Evolutionary conservation across 2,888 invertebrate species (phyloP).

Genomic region (Ormia ochracea): DNA sequence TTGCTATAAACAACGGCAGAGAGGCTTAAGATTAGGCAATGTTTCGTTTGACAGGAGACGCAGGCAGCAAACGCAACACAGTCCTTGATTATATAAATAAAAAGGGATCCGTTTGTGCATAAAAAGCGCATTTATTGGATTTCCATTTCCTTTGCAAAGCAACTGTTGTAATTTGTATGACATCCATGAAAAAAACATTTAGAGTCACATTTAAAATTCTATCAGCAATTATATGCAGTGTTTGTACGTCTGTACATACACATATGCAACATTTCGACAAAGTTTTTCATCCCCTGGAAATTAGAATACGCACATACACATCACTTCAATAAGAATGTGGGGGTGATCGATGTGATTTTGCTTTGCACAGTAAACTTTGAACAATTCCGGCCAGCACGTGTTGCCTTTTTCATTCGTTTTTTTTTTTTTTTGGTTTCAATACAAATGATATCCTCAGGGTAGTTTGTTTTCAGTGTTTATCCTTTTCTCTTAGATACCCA

Average conservation of each 20-base stretch:
- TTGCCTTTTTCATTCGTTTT: background rate
- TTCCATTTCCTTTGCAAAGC: slow-evolving; percentile 21
- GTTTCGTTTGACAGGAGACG: slow-evolving; percentile 8
- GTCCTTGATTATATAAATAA: background rate
- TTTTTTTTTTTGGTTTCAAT: slow-evolving; percentile 1
- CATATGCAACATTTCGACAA: background rate
- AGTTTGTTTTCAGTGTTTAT: slow-evolving; percentile 41
- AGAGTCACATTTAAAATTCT: slow-evolving; percentile 31
- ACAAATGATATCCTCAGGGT: slow-evolving; percentile 32
- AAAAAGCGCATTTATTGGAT: slow-evolving; percentile 49
- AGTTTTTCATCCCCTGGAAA: slow-evolving; percentile 23
- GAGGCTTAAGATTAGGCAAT: background rate
- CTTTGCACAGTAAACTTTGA: slow-evolving; percentile 11
- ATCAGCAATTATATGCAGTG: background rate
- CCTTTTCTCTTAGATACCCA: slow-evolving; percentile 5
- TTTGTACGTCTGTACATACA: background rate
- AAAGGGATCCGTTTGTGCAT: slow-evolving; percentile 8
- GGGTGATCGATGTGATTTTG: background rate
- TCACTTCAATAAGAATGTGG: background rate
- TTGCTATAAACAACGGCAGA: slow-evolving; percentile 32
- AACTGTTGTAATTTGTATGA: slow-evolving; percentile 40
- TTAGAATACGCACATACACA: background rate
- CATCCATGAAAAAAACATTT: slow-evolving; percentile 29
- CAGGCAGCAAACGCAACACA: background rate
- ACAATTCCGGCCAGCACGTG: slow-evolving; percentile 52